A percentile compares a stretch with the other conserved stretches of the same genome.
These are phyloP conservation scores for Pteruthius melanotis DNA, from an alignment of 2,113 vertebrate species.

Conservation along the genomic window DNA sequence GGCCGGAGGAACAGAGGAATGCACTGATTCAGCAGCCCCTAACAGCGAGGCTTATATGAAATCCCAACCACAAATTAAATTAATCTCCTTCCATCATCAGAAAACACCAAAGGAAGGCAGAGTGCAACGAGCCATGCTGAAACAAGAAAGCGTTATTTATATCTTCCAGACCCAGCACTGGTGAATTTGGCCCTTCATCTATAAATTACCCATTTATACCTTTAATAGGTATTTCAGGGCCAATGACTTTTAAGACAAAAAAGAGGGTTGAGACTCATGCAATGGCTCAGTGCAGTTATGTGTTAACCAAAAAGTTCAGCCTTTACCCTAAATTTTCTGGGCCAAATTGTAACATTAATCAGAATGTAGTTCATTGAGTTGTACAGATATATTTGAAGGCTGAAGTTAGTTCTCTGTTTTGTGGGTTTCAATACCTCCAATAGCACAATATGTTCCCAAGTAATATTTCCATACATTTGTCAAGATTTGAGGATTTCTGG, in stretches of 20 bases:
- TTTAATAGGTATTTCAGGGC: constrained; percentile 51
- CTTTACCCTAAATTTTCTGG: constrained; percentile 14
- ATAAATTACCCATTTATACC: constrained; percentile 51
- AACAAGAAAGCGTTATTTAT: constrained; percentile 58
- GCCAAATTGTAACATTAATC: constrained; percentile 15
- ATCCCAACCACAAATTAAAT: constrained; percentile 58
- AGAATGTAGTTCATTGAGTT: neutral
- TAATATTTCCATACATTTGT: neutral
- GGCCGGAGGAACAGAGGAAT: constrained; percentile 25
- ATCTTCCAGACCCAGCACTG: constrained; percentile 38
- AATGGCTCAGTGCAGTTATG: neutral
- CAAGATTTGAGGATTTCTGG: neutral
- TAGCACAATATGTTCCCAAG: neutral
- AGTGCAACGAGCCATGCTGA: constrained; percentile 34
- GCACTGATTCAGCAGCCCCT: constrained; percentile 33
- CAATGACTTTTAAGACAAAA: constrained; percentile 55
- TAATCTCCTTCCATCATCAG: constrained; percentile 47
- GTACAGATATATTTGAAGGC: neutral
- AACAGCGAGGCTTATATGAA: constrained; percentile 24
- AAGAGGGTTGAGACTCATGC: neutral
- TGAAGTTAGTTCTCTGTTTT: neutral
- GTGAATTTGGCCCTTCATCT: constrained; percentile 56
- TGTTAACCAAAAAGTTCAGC: constrained; percentile 22
- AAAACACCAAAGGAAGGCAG: constrained; percentile 60
- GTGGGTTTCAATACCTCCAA: neutral